Evolutionary conservation across 2,797 vertebrate genomes (phyloP), one percentile per base, ranked within the genome.

Genomic region (Peromyscus eremicus): DNA sequence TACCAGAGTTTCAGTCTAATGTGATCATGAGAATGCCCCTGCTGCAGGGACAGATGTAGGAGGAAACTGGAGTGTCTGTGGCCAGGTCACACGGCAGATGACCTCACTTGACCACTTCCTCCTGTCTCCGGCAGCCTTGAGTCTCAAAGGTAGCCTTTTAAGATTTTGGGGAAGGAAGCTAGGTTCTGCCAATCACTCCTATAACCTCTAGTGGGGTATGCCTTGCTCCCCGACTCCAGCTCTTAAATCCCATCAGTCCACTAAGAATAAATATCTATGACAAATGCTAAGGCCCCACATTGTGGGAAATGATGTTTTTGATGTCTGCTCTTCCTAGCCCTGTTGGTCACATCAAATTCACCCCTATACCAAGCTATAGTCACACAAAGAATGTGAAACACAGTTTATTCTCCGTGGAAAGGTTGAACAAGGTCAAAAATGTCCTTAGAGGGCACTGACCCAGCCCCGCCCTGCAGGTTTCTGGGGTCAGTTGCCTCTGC

Each of bases 381-480:
- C 94, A 95, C 91, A 89, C 94, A 37, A 40, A 80, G 90, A 95
- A 94, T 92, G 97, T 98, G 98, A 98, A 96, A 97, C 97, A 97
- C 82, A 49, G 85, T 98, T 98, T 98, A 98, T 97, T 98, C 95
- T 98, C 96, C 57, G 97, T 98, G 98, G 97, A 97, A 97, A 98
- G 97, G 97, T 97, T 97, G 97, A 97, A 98, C 95, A 98, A 98
- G 97, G 97, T 95, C 93, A 96, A 98, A 97, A 96, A 97, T 94
- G 95, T 98, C 97, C 97, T 95, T 82, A 95, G 95, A 98, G 97
- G 96, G 95, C 94, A 97, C 76, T 92, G 97, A 97, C 97, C 97
- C 97, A 97, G 97, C 95, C 98, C 98, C 97, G 98, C 98, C 98
- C 98, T 96, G 98, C 98, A 98, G 98, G 98, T 98, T 98, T 97